These are phyloP conservation scores for Villa cingulata DNA, from an alignment of 2,888 invertebrate species.

Conservation along the genomic window DNA sequence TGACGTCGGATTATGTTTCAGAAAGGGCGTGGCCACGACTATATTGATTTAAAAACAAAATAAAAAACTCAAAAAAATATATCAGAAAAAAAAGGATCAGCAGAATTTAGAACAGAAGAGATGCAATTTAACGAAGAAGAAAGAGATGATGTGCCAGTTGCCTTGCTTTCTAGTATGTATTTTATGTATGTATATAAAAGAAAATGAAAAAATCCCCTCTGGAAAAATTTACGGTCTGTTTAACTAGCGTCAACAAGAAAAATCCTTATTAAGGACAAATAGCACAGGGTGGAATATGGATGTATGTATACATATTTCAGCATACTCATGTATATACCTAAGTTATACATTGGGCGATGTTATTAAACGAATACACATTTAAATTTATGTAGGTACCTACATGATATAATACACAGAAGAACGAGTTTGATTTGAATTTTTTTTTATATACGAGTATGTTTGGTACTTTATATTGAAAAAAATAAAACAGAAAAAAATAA, in stretches of 20 bases:
- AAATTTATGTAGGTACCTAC: not conserved
- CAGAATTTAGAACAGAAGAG: not conserved
- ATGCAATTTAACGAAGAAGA: not conserved
- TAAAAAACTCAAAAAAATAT: no score
- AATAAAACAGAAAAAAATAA: not conserved
- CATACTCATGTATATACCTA: not conserved
- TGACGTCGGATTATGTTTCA: conserved; percentile 2
- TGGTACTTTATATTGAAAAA: no score
- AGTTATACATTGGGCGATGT: no score
- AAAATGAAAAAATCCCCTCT: conserved; percentile 11
- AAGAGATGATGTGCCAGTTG: not conserved
- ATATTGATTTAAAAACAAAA: conserved; percentile 5
- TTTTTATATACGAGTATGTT: no score
- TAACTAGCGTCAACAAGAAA: conserved; percentile 21
- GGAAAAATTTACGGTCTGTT: conserved; percentile 24
- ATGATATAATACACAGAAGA: conserved; percentile 2
- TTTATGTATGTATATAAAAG: no score
- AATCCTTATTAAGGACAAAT: conserved; percentile 20
- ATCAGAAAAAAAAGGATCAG: no score
- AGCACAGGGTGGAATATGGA: conserved; percentile 2
- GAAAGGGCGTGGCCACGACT: conserved; percentile 32
- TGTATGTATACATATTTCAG: no score
- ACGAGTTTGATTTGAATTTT: conserved; percentile 4
- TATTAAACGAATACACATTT: no score
- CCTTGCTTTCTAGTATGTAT: no score